A percentile compares a stretch with the other conserved stretches of the same genome.
Conservation (phyloP, 2,797 vertebrate genomes). For the Sorex maritimensis region DNA sequence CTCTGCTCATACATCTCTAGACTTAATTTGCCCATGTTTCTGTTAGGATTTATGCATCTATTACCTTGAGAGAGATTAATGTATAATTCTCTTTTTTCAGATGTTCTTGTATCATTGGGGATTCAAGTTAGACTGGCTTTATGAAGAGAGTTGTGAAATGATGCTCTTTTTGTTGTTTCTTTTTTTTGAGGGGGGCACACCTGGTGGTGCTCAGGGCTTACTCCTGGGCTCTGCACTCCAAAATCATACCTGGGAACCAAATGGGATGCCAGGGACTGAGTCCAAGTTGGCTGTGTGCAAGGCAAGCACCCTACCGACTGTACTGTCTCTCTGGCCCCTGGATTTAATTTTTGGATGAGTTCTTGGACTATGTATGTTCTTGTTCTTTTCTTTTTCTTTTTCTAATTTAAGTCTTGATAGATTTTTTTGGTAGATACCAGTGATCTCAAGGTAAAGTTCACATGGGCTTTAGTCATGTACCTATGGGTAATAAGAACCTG, state of each 20-base stretch:
- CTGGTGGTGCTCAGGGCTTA: too few relatives aligned
- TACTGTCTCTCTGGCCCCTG: not conserved
- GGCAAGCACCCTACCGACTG: too few relatives aligned
- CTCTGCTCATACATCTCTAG: not conserved
- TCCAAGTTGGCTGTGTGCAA: too few relatives aligned
- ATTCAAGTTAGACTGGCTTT: not conserved
- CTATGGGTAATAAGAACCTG: not conserved
- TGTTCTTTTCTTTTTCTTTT: too few relatives aligned
- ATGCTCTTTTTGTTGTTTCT: not conserved
- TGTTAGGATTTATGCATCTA: not conserved
- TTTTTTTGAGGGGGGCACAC: not conserved
- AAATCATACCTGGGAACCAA: too few relatives aligned
- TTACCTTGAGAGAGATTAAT: not conserved
- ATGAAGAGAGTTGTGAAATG: not conserved
- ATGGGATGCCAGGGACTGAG: too few relatives aligned
- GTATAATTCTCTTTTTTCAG: slow-evolving; percentile 12
- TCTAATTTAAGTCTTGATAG: not conserved
- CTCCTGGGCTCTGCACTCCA: too few relatives aligned
- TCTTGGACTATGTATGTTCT: not conserved
- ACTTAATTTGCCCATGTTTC: not conserved
- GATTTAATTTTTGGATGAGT: slow-evolving; percentile 1
- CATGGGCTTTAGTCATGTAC: not conserved
- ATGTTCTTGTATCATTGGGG: not conserved
- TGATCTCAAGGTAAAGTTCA: not conserved
- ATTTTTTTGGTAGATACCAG: not conserved